Base-by-base conservation (phyloP, 1,140 invertebrate species). In the Aphaenogaster ashmeadi region DNA sequence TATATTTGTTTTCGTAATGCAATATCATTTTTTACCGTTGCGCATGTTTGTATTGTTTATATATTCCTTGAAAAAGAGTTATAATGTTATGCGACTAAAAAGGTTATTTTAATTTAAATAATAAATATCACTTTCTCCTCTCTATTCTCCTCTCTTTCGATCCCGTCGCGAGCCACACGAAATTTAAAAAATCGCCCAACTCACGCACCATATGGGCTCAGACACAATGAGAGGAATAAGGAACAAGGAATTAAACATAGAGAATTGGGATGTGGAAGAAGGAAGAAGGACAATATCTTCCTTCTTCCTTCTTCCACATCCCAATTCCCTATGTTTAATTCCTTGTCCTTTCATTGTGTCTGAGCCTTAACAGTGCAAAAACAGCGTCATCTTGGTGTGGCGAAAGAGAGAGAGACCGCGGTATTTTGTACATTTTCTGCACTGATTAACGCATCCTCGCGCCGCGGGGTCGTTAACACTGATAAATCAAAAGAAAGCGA, bases 391-490 rank as follows among this genome's bases (percentile, higher is more conserved):
- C 44, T 36, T 15, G 18, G 64, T 66, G 69, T 81, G 60, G 78
- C 64, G 89, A 90, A 84, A 90, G 75, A 88, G 81, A 75, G 36
- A 56, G 81, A 50, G 74, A 38, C 54, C 41, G 33, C 5, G 27
- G 13, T 52, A 69, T 74, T 90, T 88, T 87, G 72, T 90, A 74
- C 66, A 56, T 87, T 87, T 90, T 90, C 85, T 84, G 85, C 78
- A 74, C 86, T 84, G 89, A 90, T 90, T 90, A 90, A 84, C 77
- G 69, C 54, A 86, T 90, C 75, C 89, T 71, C 79, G 52, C 38
- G 36, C 21, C 58, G 41, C 8, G 52, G 21, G 88, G 86, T 90
- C 89, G 47, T 90, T 90, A 90, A 90, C 89, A 88, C 41, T 62
- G 86, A 60, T 69, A 88, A 88, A 87, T 88, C 78, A 66, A 67